phyloP scores from a whole-genome alignment of 2,113 vertebrate species.

The Oostethus manadensis region DNA sequence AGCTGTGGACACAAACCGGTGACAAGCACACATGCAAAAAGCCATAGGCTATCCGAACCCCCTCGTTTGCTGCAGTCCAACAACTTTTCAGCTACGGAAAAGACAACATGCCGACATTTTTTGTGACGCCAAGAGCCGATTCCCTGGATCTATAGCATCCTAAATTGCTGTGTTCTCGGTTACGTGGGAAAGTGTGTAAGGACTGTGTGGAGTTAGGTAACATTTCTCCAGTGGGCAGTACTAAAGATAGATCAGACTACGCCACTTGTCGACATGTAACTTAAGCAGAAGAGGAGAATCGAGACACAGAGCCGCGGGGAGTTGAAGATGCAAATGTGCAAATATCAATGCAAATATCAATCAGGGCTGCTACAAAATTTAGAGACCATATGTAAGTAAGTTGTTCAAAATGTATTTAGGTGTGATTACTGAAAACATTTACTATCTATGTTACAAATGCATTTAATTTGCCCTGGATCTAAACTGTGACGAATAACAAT shows the following conservation, averaged over 20 bases:
- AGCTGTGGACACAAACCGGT: conserved; percentile 61
- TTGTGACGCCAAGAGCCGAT: background rate
- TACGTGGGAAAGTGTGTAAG: conserved; percentile 32
- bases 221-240: conserved; percentile 39
- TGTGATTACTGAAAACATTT: too few species aligned
- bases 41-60: conserved; percentile 17
- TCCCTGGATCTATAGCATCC: conserved; percentile 16
- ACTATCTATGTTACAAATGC: too few species aligned
- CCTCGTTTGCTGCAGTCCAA: conserved; percentile 6
- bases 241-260: conserved; percentile 69
- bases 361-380: background rate
- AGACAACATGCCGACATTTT: background rate
- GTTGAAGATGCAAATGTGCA: background rate
- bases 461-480: too few species aligned
- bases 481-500: too few species aligned
- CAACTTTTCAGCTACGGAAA: conserved; percentile 11
- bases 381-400: background rate
- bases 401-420: background rate
- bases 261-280: conserved; percentile 47
- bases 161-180: conserved; percentile 17
- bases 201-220: conserved; percentile 50
- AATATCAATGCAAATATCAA: conserved; percentile 1
- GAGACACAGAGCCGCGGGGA: background rate
- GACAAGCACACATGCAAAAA: conserved; percentile 26
- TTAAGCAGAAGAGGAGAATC: conserved; percentile 37